These are phyloP conservation scores for Morpho helenor DNA, from an alignment of 2,888 invertebrate species.

Conservation along the genomic window DNA sequence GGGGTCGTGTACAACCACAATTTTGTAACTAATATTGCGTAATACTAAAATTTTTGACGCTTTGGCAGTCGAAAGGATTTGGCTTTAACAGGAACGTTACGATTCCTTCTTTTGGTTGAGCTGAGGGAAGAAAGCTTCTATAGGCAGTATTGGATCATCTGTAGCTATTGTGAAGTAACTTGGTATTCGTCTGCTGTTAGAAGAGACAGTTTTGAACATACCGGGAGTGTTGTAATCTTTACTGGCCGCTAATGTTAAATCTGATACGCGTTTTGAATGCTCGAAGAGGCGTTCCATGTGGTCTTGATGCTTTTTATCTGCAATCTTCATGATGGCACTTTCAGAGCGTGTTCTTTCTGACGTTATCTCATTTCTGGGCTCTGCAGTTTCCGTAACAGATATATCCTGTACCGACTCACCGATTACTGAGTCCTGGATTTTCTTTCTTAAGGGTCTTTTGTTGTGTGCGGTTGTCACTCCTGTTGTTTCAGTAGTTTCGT, in stretches of 20 bases:
- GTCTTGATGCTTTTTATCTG: constrained; percentile 69
- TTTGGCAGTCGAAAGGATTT: constrained; percentile 71
- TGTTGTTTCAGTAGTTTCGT: constrained; percentile 53
- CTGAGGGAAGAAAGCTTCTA: constrained; percentile 89
- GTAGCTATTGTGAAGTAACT: constrained; percentile 87
- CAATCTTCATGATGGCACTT: constrained; percentile 79
- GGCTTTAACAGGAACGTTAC: constrained; percentile 58
- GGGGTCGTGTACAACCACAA: constrained; percentile 23
- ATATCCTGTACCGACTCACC: constrained; percentile 66
- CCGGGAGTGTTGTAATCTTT: constrained; percentile 86
- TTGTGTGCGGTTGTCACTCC: constrained; percentile 46
- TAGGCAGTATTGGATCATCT: constrained; percentile 88
- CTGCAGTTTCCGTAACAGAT: constrained; percentile 54
- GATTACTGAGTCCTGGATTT: constrained; percentile 58
- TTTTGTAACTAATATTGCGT: constrained; percentile 26
- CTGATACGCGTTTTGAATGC: constrained; percentile 84
- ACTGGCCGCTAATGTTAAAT: constrained; percentile 85
- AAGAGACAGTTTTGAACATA: constrained; percentile 83
- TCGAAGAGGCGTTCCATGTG: constrained; percentile 66
- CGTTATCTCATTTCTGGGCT: constrained; percentile 48
- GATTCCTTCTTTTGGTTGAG: constrained; percentile 81
- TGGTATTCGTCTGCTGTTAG: constrained; percentile 81
- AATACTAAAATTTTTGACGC: constrained; percentile 36
- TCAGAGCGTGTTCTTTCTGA: constrained; percentile 72
- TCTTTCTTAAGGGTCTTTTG: constrained; percentile 59